Evolutionary conservation across 2,888 invertebrate species (phyloP).

Genomic region (Parnassius apollo): DNA sequence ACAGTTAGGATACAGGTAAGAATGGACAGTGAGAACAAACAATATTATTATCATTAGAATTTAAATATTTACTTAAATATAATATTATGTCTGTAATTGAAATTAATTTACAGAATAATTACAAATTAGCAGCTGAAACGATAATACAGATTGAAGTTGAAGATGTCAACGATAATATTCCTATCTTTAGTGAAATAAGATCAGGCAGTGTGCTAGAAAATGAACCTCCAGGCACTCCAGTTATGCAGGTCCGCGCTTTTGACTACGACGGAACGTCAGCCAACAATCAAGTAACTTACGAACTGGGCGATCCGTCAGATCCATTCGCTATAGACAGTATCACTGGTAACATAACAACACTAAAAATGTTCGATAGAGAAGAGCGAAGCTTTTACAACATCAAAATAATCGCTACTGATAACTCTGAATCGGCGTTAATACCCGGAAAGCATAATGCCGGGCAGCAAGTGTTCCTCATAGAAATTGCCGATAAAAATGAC

Average conservation of each 20-base stretch:
- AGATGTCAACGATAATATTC: slow-evolving; percentile 96
- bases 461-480: slow-evolving; percentile 92
- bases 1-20: slow-evolving; percentile 88
- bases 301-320: slow-evolving; percentile 84
- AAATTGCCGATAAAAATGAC: slow-evolving; percentile 97
- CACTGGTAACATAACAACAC: slow-evolving; percentile 94
- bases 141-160: slow-evolving; percentile 88
- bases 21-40: not conserved
- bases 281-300: slow-evolving; percentile 91
- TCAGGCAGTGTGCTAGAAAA: slow-evolving; percentile 93
- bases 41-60: not conserved
- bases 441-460: slow-evolving; percentile 86
- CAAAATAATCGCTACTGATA: slow-evolving; percentile 94
- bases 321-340: slow-evolving; percentile 90
- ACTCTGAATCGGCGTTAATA: slow-evolving; percentile 89
- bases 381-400: slow-evolving; percentile 91
- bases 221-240: slow-evolving; percentile 89
- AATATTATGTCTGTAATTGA: not conserved
- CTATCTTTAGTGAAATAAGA: slow-evolving; percentile 90
- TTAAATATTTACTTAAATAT: not conserved
- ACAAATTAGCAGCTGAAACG: slow-evolving; percentile 89
- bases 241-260: slow-evolving; percentile 93
- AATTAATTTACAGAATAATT: slow-evolving; percentile 83
- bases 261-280: slow-evolving; percentile 92
- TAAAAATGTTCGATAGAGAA: slow-evolving; percentile 92